phyloP scores from a whole-genome alignment of 2,113 vertebrate species.

The Anhinga anhinga region DNA sequence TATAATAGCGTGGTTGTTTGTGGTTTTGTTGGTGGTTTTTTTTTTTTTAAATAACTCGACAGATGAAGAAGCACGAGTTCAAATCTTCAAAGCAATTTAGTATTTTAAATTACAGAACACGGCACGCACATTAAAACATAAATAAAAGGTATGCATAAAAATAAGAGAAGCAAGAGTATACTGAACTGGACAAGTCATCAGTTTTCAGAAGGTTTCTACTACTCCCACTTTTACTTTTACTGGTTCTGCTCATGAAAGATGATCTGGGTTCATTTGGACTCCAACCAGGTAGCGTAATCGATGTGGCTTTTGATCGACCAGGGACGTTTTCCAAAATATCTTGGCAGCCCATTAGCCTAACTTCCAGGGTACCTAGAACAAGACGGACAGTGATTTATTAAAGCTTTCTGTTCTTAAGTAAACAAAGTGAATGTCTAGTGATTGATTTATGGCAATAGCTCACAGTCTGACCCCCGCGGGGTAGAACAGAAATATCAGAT shows the following conservation, averaged over 20 bases:
- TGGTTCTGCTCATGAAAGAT: constrained; percentile 95
- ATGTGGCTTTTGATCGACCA: constrained; percentile 92
- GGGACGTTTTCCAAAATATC: constrained; percentile 97
- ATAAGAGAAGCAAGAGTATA: constrained; percentile 54
- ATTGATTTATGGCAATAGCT: not conserved
- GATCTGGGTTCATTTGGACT: constrained; percentile 95
- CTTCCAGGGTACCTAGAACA: constrained; percentile 91
- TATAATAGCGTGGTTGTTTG: not conserved
- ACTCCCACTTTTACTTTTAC: constrained; percentile 88
- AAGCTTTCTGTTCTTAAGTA: not conserved
- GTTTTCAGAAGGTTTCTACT: constrained; percentile 91
- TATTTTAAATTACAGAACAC: not conserved
- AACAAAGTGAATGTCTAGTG: not conserved
- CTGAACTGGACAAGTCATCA: constrained; percentile 95
- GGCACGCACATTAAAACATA: not conserved
- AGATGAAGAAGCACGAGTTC: not conserved
- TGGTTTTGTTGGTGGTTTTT: not conserved
- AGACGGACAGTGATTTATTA: not conserved
- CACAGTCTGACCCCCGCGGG: not conserved
- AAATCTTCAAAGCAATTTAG: not conserved
- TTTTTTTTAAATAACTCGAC: not conserved
- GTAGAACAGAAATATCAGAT: not conserved
- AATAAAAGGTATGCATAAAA: not conserved
- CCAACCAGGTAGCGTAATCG: constrained; percentile 89
- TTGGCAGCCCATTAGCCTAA: constrained; percentile 98